Conservation (phyloP, 1,140 invertebrate species). For the Oedothorax gibbosus region DNA sequence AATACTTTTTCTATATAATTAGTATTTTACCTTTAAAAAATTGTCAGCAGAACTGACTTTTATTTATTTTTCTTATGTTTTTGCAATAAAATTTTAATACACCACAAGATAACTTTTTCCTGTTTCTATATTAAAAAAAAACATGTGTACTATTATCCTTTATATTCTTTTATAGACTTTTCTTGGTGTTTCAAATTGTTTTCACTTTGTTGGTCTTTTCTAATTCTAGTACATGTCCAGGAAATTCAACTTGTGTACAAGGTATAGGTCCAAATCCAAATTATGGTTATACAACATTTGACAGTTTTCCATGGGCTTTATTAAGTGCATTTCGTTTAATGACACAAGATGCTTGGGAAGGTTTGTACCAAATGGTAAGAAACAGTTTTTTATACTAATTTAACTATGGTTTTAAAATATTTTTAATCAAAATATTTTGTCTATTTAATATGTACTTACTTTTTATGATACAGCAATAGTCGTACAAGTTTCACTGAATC, state of each 20-base stretch:
- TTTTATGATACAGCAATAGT: too few species aligned
- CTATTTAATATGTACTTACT: too few species aligned
- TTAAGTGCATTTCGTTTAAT: constrained; percentile 96
- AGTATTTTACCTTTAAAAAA: too few species aligned
- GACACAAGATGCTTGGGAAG: constrained; percentile 99
- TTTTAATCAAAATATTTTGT: too few species aligned
- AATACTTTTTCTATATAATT: too few species aligned
- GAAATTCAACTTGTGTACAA: constrained; percentile 89
- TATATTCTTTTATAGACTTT: background rate
- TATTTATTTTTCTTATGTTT: too few species aligned
- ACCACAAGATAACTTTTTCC: too few species aligned
- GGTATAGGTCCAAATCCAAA: constrained; percentile 95
- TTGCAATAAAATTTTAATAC: too few species aligned
- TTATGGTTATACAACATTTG: constrained; percentile 97
- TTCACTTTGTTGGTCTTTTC: background rate
- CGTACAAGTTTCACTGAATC: too few species aligned
- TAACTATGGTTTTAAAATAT: background rate
- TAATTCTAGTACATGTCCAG: constrained; percentile 68
- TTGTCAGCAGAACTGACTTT: too few species aligned
- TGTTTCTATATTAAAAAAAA: too few species aligned
- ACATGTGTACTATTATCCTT: background rate
- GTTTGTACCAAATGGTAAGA: constrained; percentile 88
- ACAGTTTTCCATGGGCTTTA: constrained; percentile 97
- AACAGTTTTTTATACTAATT: background rate
- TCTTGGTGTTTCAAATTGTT: too few species aligned